Conservation (phyloP, 2,113 vertebrate genomes). For the Hippopotamus amphibius region DNA sequence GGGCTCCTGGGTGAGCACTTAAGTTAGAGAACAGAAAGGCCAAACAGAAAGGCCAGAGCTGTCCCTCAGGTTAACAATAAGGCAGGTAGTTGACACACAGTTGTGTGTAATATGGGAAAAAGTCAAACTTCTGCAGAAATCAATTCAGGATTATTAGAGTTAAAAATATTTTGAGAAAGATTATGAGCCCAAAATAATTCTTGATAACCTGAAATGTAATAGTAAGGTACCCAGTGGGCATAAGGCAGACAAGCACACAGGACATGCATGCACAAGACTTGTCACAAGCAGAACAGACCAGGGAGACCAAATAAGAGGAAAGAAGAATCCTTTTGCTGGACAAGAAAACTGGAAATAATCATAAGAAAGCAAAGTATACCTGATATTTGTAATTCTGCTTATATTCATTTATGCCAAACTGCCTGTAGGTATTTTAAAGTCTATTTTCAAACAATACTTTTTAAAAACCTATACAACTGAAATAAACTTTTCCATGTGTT, state of each 20-base stretch:
- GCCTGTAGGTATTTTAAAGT: background rate
- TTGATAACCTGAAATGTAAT: background rate
- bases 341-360: background rate
- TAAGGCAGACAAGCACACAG: background rate
- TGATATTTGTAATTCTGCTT: background rate
- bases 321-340: background rate
- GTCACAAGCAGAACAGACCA: background rate
- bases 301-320: background rate
- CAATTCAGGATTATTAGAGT: background rate
- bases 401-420: background rate
- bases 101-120: background rate
- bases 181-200: background rate
- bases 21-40: background rate
- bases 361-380: background rate
- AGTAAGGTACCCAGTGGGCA: background rate
- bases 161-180: constrained; percentile 13
- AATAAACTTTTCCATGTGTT: background rate
- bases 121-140: background rate
- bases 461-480: background rate
- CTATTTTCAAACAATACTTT: background rate
- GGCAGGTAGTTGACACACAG: background rate
- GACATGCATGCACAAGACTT: accelerated
- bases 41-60: background rate
- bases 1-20: background rate
- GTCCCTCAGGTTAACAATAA: background rate